phyloP scores from a whole-genome alignment of 1,140 invertebrate species.

The Drosophila bocki region DNA sequence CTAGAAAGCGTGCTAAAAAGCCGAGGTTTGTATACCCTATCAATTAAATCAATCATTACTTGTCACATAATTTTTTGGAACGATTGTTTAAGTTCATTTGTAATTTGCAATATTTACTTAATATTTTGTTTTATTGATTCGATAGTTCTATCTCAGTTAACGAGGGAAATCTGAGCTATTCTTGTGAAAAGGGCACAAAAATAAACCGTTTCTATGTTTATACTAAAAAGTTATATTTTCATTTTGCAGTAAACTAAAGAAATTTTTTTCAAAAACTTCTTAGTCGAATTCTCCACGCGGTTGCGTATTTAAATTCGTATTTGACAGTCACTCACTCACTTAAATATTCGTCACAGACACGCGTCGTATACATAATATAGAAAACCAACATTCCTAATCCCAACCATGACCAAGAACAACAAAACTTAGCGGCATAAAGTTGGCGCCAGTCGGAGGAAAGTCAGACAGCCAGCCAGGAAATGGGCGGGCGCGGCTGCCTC shows the following conservation, averaged over 20 bases:
- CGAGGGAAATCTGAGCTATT: not conserved
- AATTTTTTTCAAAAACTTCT: not conserved
- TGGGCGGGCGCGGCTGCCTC: conserved; percentile 12
- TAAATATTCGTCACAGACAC: conserved; percentile 19
- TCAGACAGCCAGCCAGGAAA: conserved; percentile 1
- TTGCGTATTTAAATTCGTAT: not conserved
- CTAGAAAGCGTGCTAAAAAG: not conserved
- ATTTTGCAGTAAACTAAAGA: not conserved
- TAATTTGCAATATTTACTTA: too few species aligned
- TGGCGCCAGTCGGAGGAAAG: conserved; percentile 64
- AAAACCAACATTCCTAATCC: conserved; percentile 1
- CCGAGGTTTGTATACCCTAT: too few species aligned
- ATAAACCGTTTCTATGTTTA: not conserved
- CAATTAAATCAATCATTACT: too few species aligned
- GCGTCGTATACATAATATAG: conserved; percentile 21
- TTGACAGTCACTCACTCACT: conserved; percentile 1
- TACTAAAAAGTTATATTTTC: too few species aligned
- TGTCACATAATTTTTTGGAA: too few species aligned
- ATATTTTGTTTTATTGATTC: too few species aligned
- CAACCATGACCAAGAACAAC: conserved; percentile 36
- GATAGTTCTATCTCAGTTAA: too few species aligned
- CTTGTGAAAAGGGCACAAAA: not conserved
- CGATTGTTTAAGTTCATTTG: too few species aligned
- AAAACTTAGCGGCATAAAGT: conserved; percentile 64
- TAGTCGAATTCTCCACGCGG: not conserved